Evolutionary conservation across 2,888 invertebrate species (phyloP), one percentile per base, ranked within the genome.

Genomic region (Oegoconia quadripuncta): DNA sequence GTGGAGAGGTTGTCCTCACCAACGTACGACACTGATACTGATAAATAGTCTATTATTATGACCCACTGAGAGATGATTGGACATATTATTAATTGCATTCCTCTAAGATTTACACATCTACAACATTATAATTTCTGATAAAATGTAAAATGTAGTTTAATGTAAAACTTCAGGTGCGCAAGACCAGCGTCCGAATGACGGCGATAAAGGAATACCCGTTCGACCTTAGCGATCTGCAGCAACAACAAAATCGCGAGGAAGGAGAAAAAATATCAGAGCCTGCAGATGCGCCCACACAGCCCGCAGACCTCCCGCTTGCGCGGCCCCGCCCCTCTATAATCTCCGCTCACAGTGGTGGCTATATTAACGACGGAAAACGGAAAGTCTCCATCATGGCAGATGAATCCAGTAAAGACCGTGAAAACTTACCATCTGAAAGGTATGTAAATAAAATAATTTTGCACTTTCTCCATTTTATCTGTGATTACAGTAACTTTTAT

Each of bases 351-450:
- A 52, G 53, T 9, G 8, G 9, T 11, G n/a, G n/a, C 0, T 52
- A 68, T 11, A 60, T 65, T 3, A 58, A 64, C 8, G 80, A 81
- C 48, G 89, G 89, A 36, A 90, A 89, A 48, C 78, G 91, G 41
- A 89, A 90, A 66, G 91, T 92, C 9, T 91, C 91, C 57, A 91
- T 91, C 45, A 90, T 89, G 73, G 88, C 91, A 3, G 90, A 91
- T 62, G 89, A 66, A 51, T 69, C 67, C 11, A 87, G 88, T 50
- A 88, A 89, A 45, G 91, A 90, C 29, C 88, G 92, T 44, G 93
- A 93, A 62, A 92, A 93, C 69, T 77, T 87, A 35, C 91, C 89
- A 1, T 92, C 90, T 41, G 93, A 93, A 60, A 89, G 89, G 80
- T 90, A 86, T 64, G 49, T 34, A 1, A 14, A 25, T n/a, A n/a